A percentile compares a stretch with the other conserved stretches of the same genome.
Conservation (phyloP, 2,113 vertebrate genomes). For the Larimichthys polyactis region DNA sequence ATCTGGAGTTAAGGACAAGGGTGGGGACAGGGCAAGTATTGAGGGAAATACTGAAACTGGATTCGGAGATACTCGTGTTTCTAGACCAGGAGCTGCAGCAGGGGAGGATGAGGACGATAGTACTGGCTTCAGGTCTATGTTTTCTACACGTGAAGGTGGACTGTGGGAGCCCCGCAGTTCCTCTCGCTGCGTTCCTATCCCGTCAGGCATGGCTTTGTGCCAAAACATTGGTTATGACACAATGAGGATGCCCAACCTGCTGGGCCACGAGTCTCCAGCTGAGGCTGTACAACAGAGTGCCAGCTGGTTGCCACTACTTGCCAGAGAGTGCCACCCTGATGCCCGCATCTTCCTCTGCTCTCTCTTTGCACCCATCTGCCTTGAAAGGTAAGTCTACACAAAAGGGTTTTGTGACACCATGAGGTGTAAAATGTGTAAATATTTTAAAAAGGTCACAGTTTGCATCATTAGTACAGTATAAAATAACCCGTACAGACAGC, state of each 20-base stretch:
- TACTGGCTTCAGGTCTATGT: constrained; percentile 36
- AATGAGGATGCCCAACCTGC: constrained; percentile 89
- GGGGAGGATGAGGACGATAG: constrained; percentile 5
- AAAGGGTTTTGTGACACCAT: no score
- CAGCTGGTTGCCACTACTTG: constrained; percentile 89
- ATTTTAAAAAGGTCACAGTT: background rate
- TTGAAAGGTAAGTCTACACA: constrained; percentile 85
- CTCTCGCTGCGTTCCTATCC: constrained; percentile 83
- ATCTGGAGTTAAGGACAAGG: constrained; percentile 48
- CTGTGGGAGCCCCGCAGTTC: constrained; percentile 83
- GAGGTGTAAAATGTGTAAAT: no score
- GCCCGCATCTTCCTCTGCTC: constrained; percentile 91
- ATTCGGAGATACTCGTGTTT: constrained; percentile 32
- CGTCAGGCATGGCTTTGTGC: constrained; percentile 86
- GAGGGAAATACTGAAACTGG: constrained; percentile 31
- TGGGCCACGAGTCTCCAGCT: constrained; percentile 86
- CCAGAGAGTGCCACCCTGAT: constrained; percentile 87
- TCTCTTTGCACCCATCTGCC: constrained; percentile 89
- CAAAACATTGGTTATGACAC: constrained; percentile 87
- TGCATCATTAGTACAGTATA: background rate
- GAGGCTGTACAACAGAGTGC: constrained; percentile 89
- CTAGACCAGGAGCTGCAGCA: constrained; percentile 26
- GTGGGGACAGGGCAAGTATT: constrained; percentile 6
- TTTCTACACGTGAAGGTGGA: constrained; percentile 58
- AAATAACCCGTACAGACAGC: background rate